Evolutionary conservation across 1,140 invertebrate genomes (phyloP).

Genomic region (Drosophila guanche): DNA sequence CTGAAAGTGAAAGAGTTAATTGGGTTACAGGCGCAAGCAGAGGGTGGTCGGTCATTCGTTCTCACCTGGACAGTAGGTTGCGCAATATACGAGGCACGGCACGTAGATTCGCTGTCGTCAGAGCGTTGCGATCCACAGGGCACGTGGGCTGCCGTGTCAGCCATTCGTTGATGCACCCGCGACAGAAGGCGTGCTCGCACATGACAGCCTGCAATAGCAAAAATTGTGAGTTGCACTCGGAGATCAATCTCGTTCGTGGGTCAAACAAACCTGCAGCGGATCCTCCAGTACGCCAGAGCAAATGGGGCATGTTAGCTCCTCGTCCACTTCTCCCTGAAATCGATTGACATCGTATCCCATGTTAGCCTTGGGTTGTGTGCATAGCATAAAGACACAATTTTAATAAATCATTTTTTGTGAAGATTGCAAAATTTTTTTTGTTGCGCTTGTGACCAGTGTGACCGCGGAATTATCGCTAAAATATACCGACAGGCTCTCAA

Average conservation of each 20-base stretch:
- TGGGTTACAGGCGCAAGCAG: not conserved
- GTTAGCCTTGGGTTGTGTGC: conserved; percentile 19
- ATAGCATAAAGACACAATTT: conserved; percentile 14
- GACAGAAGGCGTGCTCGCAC: conserved; percentile 98
- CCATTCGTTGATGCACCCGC: conserved; percentile 97
- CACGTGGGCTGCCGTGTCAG: conserved; percentile 95
- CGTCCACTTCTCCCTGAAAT: conserved; percentile 92
- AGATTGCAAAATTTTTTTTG: too few relatives aligned
- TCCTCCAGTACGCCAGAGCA: conserved; percentile 92
- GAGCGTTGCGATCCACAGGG: conserved; percentile 94
- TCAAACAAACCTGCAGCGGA: conserved; percentile 88
- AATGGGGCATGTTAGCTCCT: conserved; percentile 92
- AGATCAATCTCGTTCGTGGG: not conserved
- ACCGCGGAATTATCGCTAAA: conserved; percentile 22
- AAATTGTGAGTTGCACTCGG: conserved; percentile 9
- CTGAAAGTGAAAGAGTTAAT: conserved; percentile 82
- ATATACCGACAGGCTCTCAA: conserved; percentile 41
- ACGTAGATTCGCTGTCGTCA: conserved; percentile 93
- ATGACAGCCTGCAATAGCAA: conserved; percentile 90
- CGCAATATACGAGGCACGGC: conserved; percentile 95
- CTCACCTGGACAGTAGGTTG: conserved; percentile 92
- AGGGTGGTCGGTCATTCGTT: conserved; percentile 18
- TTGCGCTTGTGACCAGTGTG: too few relatives aligned
- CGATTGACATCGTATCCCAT: conserved; percentile 92
- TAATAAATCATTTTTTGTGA: too few relatives aligned